A percentile compares a stretch with the other conserved stretches of the same genome.
Evolutionary conservation across 2,888 invertebrate species (phyloP).

Genomic region (Congeria kusceri): DNA sequence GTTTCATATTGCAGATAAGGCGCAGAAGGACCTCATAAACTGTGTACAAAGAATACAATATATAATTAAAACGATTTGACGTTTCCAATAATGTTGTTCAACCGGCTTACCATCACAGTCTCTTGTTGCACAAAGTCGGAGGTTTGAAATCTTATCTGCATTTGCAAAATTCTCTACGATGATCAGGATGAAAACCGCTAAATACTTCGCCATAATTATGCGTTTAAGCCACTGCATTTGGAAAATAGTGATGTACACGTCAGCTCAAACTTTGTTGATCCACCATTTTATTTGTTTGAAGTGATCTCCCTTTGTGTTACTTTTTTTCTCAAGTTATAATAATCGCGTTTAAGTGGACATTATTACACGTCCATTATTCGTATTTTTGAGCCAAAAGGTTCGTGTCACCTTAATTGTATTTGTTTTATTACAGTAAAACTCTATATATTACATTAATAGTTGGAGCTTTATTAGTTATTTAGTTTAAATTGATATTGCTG

Average conservation of each 20-base stretch:
- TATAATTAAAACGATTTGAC: too few species aligned
- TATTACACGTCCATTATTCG: too few species aligned
- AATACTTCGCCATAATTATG: background rate
- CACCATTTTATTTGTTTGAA: conserved; percentile 17
- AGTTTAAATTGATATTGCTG: too few species aligned
- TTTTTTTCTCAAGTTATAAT: background rate
- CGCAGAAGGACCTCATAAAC: too few species aligned
- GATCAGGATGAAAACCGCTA: conserved; percentile 15
- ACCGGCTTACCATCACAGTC: conserved; percentile 70
- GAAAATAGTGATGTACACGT: conserved; percentile 49
- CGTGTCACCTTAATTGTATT: too few species aligned
- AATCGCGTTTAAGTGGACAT: background rate
- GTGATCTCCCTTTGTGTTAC: conserved; percentile 26
- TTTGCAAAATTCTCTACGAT: background rate
- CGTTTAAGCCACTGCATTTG: conserved; percentile 21
- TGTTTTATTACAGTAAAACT: too few species aligned
- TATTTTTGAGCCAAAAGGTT: too few species aligned
- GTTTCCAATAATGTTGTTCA: too few species aligned
- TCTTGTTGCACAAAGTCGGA: conserved; percentile 73
- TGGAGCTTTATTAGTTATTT: too few species aligned
- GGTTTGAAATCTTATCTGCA: conserved; percentile 70
- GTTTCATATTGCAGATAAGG: too few species aligned
- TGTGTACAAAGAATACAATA: too few species aligned
- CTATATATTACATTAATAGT: too few species aligned
- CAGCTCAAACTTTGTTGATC: conserved; percentile 31